Evolutionary conservation across 2,797 vertebrate genomes (phyloP).

Genomic region (Falco concolor): DNA sequence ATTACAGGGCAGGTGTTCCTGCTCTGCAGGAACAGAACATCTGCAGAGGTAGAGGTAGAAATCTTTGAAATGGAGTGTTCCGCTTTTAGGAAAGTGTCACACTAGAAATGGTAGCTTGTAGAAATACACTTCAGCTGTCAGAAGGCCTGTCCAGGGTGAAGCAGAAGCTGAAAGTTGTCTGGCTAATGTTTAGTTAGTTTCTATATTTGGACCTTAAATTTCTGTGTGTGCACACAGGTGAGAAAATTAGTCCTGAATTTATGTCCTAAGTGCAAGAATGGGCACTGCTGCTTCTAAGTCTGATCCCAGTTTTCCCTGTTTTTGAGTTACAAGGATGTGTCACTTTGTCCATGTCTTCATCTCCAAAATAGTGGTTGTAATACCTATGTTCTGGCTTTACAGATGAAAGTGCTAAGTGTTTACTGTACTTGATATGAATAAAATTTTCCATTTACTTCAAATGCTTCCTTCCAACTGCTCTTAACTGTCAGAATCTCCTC

Average conservation of each 20-base stretch:
- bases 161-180: not conserved
- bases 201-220: not conserved
- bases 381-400: not conserved
- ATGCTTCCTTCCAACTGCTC: not conserved
- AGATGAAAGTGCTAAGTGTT: not conserved
- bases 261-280: not conserved
- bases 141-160: not conserved
- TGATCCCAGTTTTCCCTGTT: not conserved
- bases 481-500: not conserved
- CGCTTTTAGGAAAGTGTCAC: not conserved
- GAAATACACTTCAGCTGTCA: not conserved
- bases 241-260: not conserved
- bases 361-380: not conserved
- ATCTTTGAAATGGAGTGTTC: not conserved
- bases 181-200: not conserved
- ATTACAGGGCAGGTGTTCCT: not conserved
- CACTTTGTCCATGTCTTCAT: not conserved
- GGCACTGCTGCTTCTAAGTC: not conserved
- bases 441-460: not conserved
- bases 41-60: not conserved
- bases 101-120: not conserved
- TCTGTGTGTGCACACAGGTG: not conserved
- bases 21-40: not conserved
- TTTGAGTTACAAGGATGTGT: not conserved
- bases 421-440: not conserved